Evolutionary conservation across 2,113 vertebrate genomes (phyloP), one percentile per base, ranked within the genome.

Genomic region (Argyrosomus japonicus): DNA sequence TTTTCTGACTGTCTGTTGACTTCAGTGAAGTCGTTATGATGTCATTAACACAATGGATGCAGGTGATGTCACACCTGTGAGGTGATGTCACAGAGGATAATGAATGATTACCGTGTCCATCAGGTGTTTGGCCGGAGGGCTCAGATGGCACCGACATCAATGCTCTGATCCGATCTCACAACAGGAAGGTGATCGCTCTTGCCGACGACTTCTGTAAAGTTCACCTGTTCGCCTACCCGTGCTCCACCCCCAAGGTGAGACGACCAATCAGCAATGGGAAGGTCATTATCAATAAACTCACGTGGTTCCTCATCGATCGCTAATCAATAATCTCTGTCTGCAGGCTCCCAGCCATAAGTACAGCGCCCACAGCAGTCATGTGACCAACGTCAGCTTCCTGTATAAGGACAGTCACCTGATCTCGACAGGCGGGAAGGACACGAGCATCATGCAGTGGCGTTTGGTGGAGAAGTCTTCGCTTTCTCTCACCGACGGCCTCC

Each of bases 131-230:
- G 98, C 98, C 98, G 0, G 98, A 99, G 92, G 98, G 98, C 8
- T 99, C 98, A 0, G 98, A 99, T 12, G 98, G 98, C 17, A 99
- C 98, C 6, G 98, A 99, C 86, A 99, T 99, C 94, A 99, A 99
- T 14, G 98, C 98, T 4, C 95, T 99, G 87, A 95, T 98, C 47
- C 94, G 98, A 56, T 98, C 98, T 71, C 97, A 96, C 93, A 97
- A 96, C 75, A 95, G 97, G 77, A 99, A 96, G 85, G 98, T 99
- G 82, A 96, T 99, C 27, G 98, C 98, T 29, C 93, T 99, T 68
- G 98, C 98, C 21, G 98, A 99, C 68, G 98, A 99, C 91, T 99
- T 99, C 90, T 99, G 98, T 92, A 99, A 99, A 94, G 98, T 99
- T 77, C 98, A 99, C 84, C 95, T 99, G 83, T 99, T 99, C 90